A percentile compares a stretch with the other conserved stretches of the same genome.
These are phyloP conservation scores for Polyodon spathula DNA, from an alignment of 2,113 vertebrate species.

Conservation along the genomic window DNA sequence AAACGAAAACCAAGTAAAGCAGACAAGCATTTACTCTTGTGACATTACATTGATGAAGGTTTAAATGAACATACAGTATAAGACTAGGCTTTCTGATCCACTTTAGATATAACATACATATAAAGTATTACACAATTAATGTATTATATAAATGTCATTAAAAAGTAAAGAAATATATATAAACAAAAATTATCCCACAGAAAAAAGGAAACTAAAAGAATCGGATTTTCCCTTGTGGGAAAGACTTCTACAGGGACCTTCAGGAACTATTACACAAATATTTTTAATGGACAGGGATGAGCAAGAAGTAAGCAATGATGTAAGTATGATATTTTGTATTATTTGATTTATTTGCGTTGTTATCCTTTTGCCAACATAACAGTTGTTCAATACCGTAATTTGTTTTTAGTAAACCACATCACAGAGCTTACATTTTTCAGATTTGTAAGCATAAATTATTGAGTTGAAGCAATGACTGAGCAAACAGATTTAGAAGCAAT, in stretches of 20 bases:
- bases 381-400: neutral
- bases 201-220: slow-evolving; percentile 68
- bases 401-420: neutral
- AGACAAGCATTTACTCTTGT: too few relatives aligned
- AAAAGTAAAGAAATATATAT: neutral
- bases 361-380: neutral
- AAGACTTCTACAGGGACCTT: slow-evolving; percentile 80
- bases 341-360: neutral
- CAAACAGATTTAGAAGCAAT: neutral
- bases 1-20: too few relatives aligned
- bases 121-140: neutral
- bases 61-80: too few relatives aligned
- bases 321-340: slow-evolving; percentile 36
- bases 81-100: neutral
- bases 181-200: slow-evolving; percentile 40
- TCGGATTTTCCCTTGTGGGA: slow-evolving; percentile 75
- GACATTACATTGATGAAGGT: too few relatives aligned
- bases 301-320: slow-evolving; percentile 82
- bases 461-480: too few relatives aligned
- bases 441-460: too few relatives aligned
- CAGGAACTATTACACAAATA: slow-evolving; percentile 70
- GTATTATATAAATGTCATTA: neutral
- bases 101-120: neutral
- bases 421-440: too few relatives aligned
- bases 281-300: slow-evolving; percentile 83